Evolutionary conservation across 2,797 vertebrate genomes (phyloP).

Genomic region (Gallinago stenura): DNA sequence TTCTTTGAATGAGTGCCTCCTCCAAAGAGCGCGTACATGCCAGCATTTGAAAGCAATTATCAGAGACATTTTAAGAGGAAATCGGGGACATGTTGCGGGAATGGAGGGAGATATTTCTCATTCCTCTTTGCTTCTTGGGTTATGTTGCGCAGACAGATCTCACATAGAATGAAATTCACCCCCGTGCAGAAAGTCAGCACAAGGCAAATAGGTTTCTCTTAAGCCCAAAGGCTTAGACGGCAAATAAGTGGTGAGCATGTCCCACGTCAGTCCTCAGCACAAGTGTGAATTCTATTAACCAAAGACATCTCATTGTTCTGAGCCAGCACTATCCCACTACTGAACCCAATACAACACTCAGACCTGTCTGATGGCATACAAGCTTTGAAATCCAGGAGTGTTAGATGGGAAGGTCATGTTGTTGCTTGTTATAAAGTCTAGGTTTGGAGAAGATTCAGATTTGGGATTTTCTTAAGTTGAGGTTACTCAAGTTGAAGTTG

Average conservation of each 20-base stretch:
- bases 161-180: background rate
- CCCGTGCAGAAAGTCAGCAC: background rate
- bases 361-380: background rate
- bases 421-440: background rate
- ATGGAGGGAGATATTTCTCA: slow-evolving; percentile 16
- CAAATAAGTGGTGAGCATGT: background rate
- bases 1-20: background rate
- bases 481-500: background rate
- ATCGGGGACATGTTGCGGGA: background rate
- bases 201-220: background rate
- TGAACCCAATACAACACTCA: background rate
- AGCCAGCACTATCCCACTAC: background rate
- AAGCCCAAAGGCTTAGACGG: background rate
- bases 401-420: background rate
- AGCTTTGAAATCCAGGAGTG: background rate
- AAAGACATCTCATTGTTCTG: background rate
- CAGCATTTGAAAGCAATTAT: slow-evolving; percentile 63
- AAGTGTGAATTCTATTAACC: background rate
- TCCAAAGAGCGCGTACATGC: background rate
- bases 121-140: background rate
- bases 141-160: background rate
- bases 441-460: background rate
- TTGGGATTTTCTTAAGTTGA: background rate
- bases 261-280: background rate
- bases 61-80: slow-evolving; percentile 44